Evolutionary conservation across 2,797 vertebrate genomes (phyloP).

Genomic region (Helarctos malayanus): DNA sequence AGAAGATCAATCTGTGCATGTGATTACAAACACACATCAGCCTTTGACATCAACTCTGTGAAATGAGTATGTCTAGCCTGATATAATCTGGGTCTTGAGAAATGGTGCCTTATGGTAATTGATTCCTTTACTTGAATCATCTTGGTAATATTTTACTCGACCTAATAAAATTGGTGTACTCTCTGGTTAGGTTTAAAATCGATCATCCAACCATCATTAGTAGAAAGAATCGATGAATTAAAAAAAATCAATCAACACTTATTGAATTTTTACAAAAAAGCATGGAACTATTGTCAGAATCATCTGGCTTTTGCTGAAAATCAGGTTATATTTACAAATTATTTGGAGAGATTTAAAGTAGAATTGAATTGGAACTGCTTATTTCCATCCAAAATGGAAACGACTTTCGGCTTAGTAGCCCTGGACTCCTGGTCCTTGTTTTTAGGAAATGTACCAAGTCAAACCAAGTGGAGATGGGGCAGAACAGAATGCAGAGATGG

Average conservation of each 20-base stretch:
- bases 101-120: not conserved
- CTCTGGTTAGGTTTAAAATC: conserved; percentile 42
- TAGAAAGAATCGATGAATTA: conserved; percentile 57
- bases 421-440: conserved; percentile 60
- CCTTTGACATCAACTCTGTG: not conserved
- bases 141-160: conserved; percentile 53
- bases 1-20: not conserved
- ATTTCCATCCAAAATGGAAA: conserved; percentile 73
- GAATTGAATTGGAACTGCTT: conserved; percentile 71
- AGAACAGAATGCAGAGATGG: conserved; percentile 7
- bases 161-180: not conserved
- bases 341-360: conserved; percentile 61
- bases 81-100: not conserved
- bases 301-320: conserved; percentile 2
- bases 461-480: conserved; percentile 32
- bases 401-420: conserved; percentile 41
- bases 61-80: not conserved
- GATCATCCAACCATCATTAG: conserved; percentile 44
- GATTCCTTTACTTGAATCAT: conserved; percentile 54
- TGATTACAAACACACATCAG: not conserved
- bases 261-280: conserved; percentile 23
- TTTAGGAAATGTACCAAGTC: conserved; percentile 68
- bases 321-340: conserved; percentile 66
- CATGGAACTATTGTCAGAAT: not conserved
- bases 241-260: conserved; percentile 38